A percentile compares a stretch with the other conserved stretches of the same genome.
These are phyloP conservation scores for Ctenosaura bakeri DNA, from an alignment of 2,797 vertebrate genomes.

Conservation along the genomic window DNA sequence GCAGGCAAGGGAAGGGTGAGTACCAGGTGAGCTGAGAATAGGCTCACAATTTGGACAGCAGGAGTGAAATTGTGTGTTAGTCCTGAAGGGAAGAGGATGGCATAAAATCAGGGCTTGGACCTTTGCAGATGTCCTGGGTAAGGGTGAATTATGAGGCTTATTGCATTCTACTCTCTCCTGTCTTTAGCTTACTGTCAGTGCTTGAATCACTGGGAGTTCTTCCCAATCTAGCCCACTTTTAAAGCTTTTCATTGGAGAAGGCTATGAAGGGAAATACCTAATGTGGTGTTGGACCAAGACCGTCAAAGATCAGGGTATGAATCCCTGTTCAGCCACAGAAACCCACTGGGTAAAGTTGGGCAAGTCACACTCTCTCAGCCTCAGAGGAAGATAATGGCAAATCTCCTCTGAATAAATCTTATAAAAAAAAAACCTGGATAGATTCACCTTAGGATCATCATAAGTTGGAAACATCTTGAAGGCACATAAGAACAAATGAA, in stretches of 20 bases:
- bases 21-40: neutral
- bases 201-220: neutral
- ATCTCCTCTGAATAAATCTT: too few relatives aligned
- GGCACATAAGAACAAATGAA: too few relatives aligned
- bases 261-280: neutral
- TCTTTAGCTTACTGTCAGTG: neutral
- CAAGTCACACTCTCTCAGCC: too few relatives aligned
- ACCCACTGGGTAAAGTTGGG: too few relatives aligned
- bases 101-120: too few relatives aligned
- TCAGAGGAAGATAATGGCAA: too few relatives aligned
- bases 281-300: too few relatives aligned
- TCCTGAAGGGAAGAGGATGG: neutral
- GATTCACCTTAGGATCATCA: too few relatives aligned
- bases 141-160: neutral
- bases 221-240: neutral
- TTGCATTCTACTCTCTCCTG: neutral
- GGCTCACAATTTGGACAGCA: neutral
- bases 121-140: neutral
- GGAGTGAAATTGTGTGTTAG: neutral
- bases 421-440: too few relatives aligned
- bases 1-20: conserved; percentile 80
- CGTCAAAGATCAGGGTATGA: too few relatives aligned
- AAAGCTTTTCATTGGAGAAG: neutral
- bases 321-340: too few relatives aligned
- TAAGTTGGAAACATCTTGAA: too few relatives aligned